Evolutionary conservation across 2,797 vertebrate genomes (phyloP).

Genomic region (Nasua narica): DNA sequence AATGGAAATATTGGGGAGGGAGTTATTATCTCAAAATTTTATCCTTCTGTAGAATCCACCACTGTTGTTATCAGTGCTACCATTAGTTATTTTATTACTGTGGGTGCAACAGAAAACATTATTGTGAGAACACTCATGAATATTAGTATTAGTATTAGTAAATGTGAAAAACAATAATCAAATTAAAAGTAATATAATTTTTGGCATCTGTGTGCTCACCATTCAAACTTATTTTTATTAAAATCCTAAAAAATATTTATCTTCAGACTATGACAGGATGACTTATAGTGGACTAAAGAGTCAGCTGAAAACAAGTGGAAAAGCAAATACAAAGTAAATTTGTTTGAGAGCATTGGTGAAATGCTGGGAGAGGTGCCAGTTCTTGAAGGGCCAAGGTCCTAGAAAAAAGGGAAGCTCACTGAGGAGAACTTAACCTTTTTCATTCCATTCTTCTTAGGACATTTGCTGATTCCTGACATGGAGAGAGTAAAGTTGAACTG

Average conservation of each 20-base stretch:
- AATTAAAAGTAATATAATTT: background rate
- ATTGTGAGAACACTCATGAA: background rate
- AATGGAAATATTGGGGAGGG: background rate
- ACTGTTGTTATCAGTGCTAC: background rate
- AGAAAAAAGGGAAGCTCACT: background rate
- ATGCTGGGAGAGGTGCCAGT: background rate
- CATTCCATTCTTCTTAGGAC: background rate
- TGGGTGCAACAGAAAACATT: background rate
- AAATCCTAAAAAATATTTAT: background rate
- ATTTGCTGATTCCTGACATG: background rate
- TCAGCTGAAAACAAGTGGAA: background rate
- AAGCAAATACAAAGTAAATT: background rate
- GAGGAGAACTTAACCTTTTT: background rate
- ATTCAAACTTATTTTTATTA: background rate
- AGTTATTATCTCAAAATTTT: background rate
- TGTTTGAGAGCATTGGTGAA: background rate
- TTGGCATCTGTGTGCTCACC: background rate
- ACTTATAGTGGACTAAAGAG: background rate
- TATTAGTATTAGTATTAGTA: background rate
- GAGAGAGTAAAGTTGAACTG: background rate
- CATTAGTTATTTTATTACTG: background rate
- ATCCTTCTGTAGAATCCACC: background rate
- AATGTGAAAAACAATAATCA: background rate
- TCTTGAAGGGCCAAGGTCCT: background rate
- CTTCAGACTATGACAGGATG: background rate